phyloP scores from a whole-genome alignment of 2,797 vertebrate species.

The Crenuchus spilurus region DNA sequence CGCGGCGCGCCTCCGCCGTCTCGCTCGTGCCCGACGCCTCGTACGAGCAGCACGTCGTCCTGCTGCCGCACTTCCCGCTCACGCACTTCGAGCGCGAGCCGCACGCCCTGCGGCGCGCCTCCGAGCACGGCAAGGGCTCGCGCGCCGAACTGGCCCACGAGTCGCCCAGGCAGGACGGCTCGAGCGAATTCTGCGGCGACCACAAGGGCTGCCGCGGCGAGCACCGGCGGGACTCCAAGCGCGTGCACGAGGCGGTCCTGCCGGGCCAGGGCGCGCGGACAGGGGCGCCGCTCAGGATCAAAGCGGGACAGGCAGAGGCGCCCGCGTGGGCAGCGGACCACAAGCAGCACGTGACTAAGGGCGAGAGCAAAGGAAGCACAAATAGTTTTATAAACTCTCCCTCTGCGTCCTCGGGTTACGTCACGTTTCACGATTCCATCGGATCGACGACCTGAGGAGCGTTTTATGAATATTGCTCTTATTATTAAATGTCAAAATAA shows the following conservation, averaged over 20 bases:
- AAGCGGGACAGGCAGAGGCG: slow-evolving; percentile 59
- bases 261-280: slow-evolving; percentile 54
- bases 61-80: slow-evolving; percentile 80
- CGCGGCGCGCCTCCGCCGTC: slow-evolving; percentile 76
- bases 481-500: slow-evolving; percentile 46
- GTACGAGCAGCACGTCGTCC: slow-evolving; percentile 68
- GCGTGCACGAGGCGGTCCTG: slow-evolving; percentile 51
- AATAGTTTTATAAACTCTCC: slow-evolving; percentile 90
- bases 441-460: slow-evolving; percentile 79
- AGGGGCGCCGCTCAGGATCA: slow-evolving; percentile 56
- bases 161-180: slow-evolving; percentile 30
- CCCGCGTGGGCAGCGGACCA: slow-evolving; percentile 74
- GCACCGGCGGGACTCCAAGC: slow-evolving; percentile 54
- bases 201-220: slow-evolving; percentile 58
- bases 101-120: slow-evolving; percentile 77
- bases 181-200: slow-evolving; percentile 56
- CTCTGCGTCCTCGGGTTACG: slow-evolving; percentile 84
- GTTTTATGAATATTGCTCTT: neutral
- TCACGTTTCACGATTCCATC: slow-evolving; percentile 84
- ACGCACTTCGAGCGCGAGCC: slow-evolving; percentile 88
- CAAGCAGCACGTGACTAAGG: slow-evolving; percentile 71
- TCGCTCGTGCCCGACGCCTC: slow-evolving; percentile 76
- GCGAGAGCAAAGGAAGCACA: slow-evolving; percentile 80
- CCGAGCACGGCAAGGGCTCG: slow-evolving; percentile 67
- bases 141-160: slow-evolving; percentile 46